Evolutionary conservation across 2,113 vertebrate species (phyloP), one percentile per base, ranked within the genome.

Genomic region (Toxostoma redivivum): DNA sequence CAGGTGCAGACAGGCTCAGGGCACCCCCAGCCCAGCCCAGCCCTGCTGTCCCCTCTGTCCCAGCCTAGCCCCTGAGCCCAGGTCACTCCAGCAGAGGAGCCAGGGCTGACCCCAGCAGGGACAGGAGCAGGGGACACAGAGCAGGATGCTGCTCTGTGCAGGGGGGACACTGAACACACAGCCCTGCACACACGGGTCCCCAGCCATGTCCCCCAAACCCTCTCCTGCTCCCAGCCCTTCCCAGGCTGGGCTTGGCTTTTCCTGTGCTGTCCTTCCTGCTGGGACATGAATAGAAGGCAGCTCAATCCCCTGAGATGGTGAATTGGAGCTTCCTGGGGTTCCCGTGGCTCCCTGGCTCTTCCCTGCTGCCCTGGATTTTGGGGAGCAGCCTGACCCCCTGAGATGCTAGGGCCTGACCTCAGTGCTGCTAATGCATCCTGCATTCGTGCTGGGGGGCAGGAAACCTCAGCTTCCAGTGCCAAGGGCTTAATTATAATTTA

Each of bases 401-500:
- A 10, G 86, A 78, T 38, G n/a, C 4, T 42, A 5, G 90, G 82
- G 74, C 57, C 91, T 82, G 73, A 87, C 42, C 9, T 57, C 97
- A 95, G 95, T 73, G 86, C 93, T 91, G 90, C 92, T 97, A 97
- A 97, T 91, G 92, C 47, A 5, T 81, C 95, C 53, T 83, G 92
- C 97, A 91, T 96, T 94, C 95, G 65, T 93, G 95, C 95, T 94
- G 7, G 4, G 47, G 95, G 95, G 88, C 97, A 96, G 95, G 96
- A 97, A 97, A 97, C 94, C 84, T 87, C 95, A 92, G 85, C 86
- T 96, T 96, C 94, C 97, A 95, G 79, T 93, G 94, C 94, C 93
- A 94, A 95, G 94, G 85, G 94, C 92, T 96, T 96, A 96, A 95
- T 97, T 96, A 94, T 91, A 88, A 97, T 96, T 96, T 96, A 96